These are phyloP conservation scores for Sphaeramia orbicularis DNA, from an alignment of 2,797 vertebrate genomes.

Conservation along the genomic window DNA sequence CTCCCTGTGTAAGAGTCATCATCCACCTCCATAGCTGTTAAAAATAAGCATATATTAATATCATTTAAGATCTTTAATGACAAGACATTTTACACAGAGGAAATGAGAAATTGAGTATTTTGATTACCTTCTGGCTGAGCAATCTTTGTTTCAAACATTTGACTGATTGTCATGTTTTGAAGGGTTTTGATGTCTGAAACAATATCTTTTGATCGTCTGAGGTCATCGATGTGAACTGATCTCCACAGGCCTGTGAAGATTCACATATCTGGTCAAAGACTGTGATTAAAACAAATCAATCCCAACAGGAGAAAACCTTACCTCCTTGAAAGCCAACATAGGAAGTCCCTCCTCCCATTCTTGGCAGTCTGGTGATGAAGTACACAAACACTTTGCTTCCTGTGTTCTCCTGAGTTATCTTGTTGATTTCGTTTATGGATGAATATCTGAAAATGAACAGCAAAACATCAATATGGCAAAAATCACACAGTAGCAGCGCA, in stretches of 20 bases:
- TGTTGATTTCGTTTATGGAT: slow-evolving; percentile 53
- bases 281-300: too few species aligned
- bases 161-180: slow-evolving; percentile 36
- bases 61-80: not conserved
- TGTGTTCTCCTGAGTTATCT: not conserved
- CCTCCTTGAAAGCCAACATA: slow-evolving; percentile 89
- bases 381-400: slow-evolving; percentile 72
- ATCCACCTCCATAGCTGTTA: slow-evolving; percentile 79
- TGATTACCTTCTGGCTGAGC: slow-evolving; percentile 40
- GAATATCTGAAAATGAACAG: slow-evolving; percentile 27
- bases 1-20: slow-evolving; percentile 68
- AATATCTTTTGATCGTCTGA: slow-evolving; percentile 84
- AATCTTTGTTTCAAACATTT: slow-evolving; percentile 36
- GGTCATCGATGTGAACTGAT: slow-evolving; percentile 87
- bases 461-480: too few species aligned
- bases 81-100: not conserved
- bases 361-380: slow-evolving; percentile 87
- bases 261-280: too few species aligned
- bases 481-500: too few species aligned
- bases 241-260: slow-evolving; percentile 43
- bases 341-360: slow-evolving; percentile 78
- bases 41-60: slow-evolving; percentile 14
- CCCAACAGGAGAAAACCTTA: slow-evolving; percentile 49
- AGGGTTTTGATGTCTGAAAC: slow-evolving; percentile 71
- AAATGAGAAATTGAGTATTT: too few species aligned